Conservation (phyloP, 64 coral and sea anemone genomes). For the Trachythela sp. region DNA sequence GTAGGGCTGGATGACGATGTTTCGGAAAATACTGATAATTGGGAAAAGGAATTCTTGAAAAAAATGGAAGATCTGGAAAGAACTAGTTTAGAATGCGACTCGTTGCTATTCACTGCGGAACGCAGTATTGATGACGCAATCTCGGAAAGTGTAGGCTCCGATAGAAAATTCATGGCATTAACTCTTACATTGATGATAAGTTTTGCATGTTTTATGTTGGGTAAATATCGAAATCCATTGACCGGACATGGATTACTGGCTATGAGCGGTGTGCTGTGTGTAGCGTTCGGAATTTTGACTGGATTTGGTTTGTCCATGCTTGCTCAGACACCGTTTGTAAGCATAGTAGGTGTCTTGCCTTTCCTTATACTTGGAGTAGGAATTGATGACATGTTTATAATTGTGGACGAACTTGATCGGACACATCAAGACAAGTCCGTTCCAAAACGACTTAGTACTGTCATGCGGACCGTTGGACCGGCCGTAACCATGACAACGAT, state of each 20-base stretch:
- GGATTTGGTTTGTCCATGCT: conserved; percentile 67
- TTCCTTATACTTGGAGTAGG: conserved; percentile 63
- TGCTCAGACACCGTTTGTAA: conserved; percentile 57
- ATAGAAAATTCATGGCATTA: conserved; percentile 61
- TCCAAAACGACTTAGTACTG: conserved; percentile 19
- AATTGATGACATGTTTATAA: conserved; percentile 83
- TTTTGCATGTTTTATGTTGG: conserved; percentile 67
- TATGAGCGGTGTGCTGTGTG: conserved; percentile 51
- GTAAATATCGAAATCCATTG: conserved; percentile 58
- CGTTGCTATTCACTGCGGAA: not conserved
- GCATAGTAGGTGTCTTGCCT: conserved; percentile 69
- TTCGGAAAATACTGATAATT: not conserved
- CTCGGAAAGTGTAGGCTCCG: conserved; percentile 48
- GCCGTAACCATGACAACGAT: conserved; percentile 79
- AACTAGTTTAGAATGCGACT: not conserved
- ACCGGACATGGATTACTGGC: conserved; percentile 57
- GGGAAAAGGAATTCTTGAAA: not conserved
- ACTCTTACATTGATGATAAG: conserved; percentile 74
- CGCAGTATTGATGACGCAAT: conserved; percentile 76
- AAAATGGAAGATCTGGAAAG: not conserved
- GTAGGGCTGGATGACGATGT: not conserved
- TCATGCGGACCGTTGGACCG: conserved; percentile 53
- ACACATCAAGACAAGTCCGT: conserved; percentile 28
- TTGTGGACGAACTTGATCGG: conserved; percentile 66
- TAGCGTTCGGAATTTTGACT: conserved; percentile 56